Base-by-base conservation (phyloP, 2,113 vertebrate species). In the Ceyx cyanopectus region DNA sequence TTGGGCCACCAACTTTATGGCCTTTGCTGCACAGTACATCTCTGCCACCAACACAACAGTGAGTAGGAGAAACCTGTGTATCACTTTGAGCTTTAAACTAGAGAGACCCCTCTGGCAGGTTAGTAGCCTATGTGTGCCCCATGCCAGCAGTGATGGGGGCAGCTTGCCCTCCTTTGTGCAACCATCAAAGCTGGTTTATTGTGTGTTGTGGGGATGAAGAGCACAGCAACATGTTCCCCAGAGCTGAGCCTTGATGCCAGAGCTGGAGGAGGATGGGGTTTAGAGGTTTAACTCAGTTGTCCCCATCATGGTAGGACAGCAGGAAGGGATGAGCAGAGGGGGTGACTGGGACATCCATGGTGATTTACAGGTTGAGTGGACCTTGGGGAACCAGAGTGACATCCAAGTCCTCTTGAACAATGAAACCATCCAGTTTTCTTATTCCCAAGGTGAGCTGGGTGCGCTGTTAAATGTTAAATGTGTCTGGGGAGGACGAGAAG, bases 361-460 rank as follows among this genome's bases (percentile, higher is more conserved):
- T 5, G 2, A 68, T 85, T 91, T 92, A 32, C 81, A 96, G 95
- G 85, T 95, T 75, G 85, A 95, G 50, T 96, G 95, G 94, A 82
- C 41, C 51, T 21, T 95, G 87, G 67, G 85, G 27, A 95, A 24
- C 17, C 50, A 66, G 17, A 60, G 62, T 81, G 79, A 94, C n/a
- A 82, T 95, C 70, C 89, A 89, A 20, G 32, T 96, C 40, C 79
- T 95, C 46, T 72, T 96, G 70, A 95, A 95, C 12, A 19, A 87
- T 0, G 0, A 92, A 87, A 54, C 70, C 23, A 9, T 94, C 30
- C 85, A 37, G 20, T 96, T 95, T 89, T 91, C 85, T 51, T 92
- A 92, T 61, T 93, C 93, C 14, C 54, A 74, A 94, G 93, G 95
- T 96, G 32, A 95, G 87, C 5, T 37, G 50, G 26, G 32, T 26